Conservation (phyloP, 2,888 invertebrate genomes). For the Andrena haemorrhoa region DNA sequence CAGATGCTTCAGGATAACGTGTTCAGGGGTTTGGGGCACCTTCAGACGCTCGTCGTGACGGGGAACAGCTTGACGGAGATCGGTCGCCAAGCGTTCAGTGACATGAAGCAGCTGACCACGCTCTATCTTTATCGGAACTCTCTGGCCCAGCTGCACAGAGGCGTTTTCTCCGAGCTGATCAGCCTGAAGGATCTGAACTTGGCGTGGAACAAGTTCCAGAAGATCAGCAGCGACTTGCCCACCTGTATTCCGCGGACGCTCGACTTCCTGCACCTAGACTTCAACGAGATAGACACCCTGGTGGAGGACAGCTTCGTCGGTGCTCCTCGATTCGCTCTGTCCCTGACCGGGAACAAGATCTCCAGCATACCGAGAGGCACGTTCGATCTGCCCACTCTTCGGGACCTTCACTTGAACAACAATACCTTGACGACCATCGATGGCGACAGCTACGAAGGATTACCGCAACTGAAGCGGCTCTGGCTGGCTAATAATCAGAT, state of each 20-base stretch:
- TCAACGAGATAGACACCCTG: constrained; percentile 83
- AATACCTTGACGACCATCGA: constrained; percentile 67
- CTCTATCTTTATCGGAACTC: constrained; percentile 68
- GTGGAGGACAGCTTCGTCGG: constrained; percentile 83
- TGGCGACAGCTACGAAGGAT: constrained; percentile 83
- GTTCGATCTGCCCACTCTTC: constrained; percentile 66
- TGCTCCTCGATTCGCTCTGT: constrained; percentile 81
- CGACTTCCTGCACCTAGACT: constrained; percentile 83
- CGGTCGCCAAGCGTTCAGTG: constrained; percentile 80
- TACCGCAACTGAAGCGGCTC: constrained; percentile 82
- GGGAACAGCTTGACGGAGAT: constrained; percentile 81
- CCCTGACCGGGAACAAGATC: constrained; percentile 84
- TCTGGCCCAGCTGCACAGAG: constrained; percentile 75
- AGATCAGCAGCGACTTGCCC: constrained; percentile 81
- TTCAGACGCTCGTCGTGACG: constrained; percentile 81
- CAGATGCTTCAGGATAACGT: constrained; percentile 53
- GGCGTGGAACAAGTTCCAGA: constrained; percentile 83
- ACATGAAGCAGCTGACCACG: constrained; percentile 55
- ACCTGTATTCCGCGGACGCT: constrained; percentile 79
- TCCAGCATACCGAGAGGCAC: constrained; percentile 78
- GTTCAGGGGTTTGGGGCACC: constrained; percentile 70
- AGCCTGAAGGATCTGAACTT: constrained; percentile 83
- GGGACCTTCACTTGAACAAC: constrained; percentile 66
- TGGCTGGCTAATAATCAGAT: constrained; percentile 83
- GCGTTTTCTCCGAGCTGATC: constrained; percentile 82